These are phyloP conservation scores for Phalangium opilio DNA, from an alignment of 2,888 invertebrate genomes.

Conservation along the genomic window DNA sequence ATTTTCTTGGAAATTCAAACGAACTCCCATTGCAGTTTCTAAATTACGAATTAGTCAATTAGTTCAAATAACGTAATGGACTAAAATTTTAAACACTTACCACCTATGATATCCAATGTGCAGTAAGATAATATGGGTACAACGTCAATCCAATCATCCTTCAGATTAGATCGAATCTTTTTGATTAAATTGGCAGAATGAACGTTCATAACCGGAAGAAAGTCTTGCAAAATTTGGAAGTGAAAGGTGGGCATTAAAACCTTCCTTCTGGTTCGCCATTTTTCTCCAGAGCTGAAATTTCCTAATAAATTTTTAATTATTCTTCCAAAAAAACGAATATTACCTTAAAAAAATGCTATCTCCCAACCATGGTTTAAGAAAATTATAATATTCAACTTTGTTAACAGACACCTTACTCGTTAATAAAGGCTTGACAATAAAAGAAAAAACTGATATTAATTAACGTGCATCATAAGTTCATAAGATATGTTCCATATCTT, in stretches of 20 bases:
- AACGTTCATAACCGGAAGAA: slow-evolving; percentile 20
- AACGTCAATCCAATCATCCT: slow-evolving; percentile 14
- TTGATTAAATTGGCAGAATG: slow-evolving; percentile 17
- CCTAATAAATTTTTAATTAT: neutral
- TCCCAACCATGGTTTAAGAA: no score
- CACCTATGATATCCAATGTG: slow-evolving; percentile 21
- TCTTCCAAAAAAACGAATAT: no score
- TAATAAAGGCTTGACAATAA: no score
- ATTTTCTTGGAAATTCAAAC: no score
- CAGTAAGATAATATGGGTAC: slow-evolving; percentile 20
- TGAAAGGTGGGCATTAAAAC: slow-evolving; percentile 22
- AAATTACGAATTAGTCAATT: no score
- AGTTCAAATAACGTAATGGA: no score
- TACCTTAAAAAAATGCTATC: no score
- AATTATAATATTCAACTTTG: no score
- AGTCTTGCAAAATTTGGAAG: slow-evolving; percentile 20
- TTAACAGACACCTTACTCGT: no score
- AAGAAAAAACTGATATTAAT: no score
- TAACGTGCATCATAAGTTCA: no score
- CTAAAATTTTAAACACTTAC: slow-evolving; percentile 9
- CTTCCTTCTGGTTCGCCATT: slow-evolving; percentile 19
- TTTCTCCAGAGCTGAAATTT: slow-evolving; percentile 12
- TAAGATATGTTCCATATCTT: no score
- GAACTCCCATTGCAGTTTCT: slow-evolving; percentile 8
- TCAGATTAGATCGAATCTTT: slow-evolving; percentile 11